Evolutionary conservation across 2,888 invertebrate genomes (phyloP), one percentile per base, ranked within the genome.

Genomic region (Nowickia ferox): DNA sequence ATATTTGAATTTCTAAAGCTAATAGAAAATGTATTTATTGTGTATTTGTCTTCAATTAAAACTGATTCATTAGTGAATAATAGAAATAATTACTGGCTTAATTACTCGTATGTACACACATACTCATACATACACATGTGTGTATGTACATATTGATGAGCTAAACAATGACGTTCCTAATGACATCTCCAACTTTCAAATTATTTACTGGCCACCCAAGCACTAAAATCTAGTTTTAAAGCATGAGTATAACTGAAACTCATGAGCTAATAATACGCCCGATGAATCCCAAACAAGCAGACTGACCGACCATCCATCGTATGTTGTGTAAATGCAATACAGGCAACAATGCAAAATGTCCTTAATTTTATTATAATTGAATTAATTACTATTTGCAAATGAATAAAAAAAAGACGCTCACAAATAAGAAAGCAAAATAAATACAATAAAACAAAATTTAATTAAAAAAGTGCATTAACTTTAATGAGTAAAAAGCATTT

Each of bases 391-490:
- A 71, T 71, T 82, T 82, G 42, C 61, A 55, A n/a, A 30, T 30
- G 30, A 30, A 30, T 30, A 42, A 53, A 61, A n/a, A 15, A 19
- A 22, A 30, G 9, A 75, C 10, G 17, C 13, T 46, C 8, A 57
- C 46, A 61, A 59, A 77, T 8, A 51, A 22, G 65, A 55, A 55
- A 51, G 46, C 11, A 55, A 46, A 75, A 63, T 61, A 61, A 75
- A 57, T 69, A 17, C 48, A 22, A 78, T 78, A 78, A 78, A 71
- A 76, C 40, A 65, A 71, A 82, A 86, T 75, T 71, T 72, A 79
- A 79, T 65, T 77, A 71, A 79, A 82, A 85, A 78, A 75, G 55
- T 86, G 79, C 85, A 86, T 82, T 82, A 82, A 86, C 74, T 82
- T 79, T 82, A 86, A 86, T 82, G 69, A 82, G 30, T 83, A 71